These are phyloP conservation scores for Sisor rabdophorus DNA, from an alignment of 2,113 vertebrate species.

Conservation along the genomic window DNA sequence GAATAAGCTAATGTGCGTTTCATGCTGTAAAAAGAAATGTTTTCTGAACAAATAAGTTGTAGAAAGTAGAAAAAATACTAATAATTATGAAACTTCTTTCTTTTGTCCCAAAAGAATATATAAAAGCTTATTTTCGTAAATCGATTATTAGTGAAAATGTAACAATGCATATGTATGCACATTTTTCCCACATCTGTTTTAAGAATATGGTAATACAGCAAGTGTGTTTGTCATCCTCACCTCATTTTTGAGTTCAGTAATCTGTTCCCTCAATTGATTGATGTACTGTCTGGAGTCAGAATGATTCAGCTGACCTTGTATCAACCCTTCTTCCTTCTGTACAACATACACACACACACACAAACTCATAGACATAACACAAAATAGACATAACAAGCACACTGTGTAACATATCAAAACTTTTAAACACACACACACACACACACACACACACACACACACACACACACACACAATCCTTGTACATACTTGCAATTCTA, in stretches of 20 bases:
- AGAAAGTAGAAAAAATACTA: no score
- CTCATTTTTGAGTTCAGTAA: constrained; percentile 87
- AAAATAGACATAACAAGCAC: background rate
- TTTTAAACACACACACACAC: background rate
- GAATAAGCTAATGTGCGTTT: no score
- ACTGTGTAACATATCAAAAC: background rate
- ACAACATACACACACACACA: constrained; percentile 21
- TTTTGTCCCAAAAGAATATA: no score
- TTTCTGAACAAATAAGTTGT: no score
- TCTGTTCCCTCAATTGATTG: constrained; percentile 85
- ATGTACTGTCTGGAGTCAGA: constrained; percentile 92
- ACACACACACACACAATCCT: background rate
- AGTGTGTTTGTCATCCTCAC: constrained; percentile 58
- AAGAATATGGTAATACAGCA: background rate
- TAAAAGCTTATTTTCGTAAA: background rate
- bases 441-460: background rate
- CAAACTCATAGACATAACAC: background rate
- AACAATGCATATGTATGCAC: background rate
- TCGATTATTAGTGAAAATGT: background rate
- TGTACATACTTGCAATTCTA: constrained; percentile 87
- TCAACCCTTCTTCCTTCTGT: constrained; percentile 86
- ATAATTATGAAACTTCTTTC: no score
- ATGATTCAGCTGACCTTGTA: constrained; percentile 90
- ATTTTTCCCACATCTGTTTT: background rate
- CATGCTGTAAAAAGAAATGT: no score